Evolutionary conservation across 2,113 vertebrate genomes (phyloP), one percentile per base, ranked within the genome.

Genomic region (Oxygymnocypris stewartii): DNA sequence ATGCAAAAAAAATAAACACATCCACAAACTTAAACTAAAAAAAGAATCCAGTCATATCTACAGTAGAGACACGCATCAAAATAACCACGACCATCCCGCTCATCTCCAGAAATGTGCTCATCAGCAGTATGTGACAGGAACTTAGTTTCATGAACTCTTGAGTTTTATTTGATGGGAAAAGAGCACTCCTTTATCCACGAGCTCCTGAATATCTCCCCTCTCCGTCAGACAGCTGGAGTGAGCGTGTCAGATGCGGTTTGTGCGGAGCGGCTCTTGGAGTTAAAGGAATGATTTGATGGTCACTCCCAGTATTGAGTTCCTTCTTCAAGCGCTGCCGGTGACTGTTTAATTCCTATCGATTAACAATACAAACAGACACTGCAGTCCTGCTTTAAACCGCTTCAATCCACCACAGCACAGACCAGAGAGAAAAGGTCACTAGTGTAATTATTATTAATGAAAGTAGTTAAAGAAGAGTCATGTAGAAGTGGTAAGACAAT

Each of bases 341-440:
- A 61, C 57, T 76, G 59, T 76, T 81, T 69, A 88, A 84, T 87
- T 88, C 87, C 65, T 82, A 88, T 90, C 59, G 88, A 90, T 90
- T 87, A 84, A 54, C 61, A 67, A 74, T 59, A 85, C 73, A 87
- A 85, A 82, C 54, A 20, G 65, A 14, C 42, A 73, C 47, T 37
- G 40, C 28, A 71, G 54, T 40, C 69, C n/a, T 31, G n/a, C n/a
- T 57, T 51, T 76, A 12, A 75, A 61, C n/a, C 4, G 44, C 79
- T 35, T n/a, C 35, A 8, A 11, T 2, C 35, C 69, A 73, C 35
- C 35, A 20, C 7, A 20, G 18, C 18, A 5, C 4, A 71, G 31
- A 71, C 67, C 14, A 20, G 16, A 71, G 9, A 31, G 63, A 71
- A 71, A 11, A 12, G n/a, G 35, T 40, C 18, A 12, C 37, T 40